Base-by-base conservation (phyloP, 2,113 vertebrate genomes). In the Marmota flaviventris region DNA sequence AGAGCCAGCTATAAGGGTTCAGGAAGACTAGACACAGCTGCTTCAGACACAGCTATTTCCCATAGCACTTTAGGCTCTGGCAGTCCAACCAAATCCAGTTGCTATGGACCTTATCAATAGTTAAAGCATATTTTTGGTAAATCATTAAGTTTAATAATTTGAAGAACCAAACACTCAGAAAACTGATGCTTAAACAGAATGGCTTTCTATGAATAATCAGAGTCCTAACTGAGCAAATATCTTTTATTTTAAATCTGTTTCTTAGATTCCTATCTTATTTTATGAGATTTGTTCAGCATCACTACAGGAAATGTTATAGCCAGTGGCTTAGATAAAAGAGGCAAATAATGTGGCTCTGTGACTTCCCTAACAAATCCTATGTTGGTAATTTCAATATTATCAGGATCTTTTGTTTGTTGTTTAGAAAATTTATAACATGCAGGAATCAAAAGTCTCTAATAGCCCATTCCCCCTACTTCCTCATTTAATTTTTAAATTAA, bases 111-210 rank as follows among this genome's bases (percentile, higher is more conserved):
- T 78, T 45, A 73, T n/a, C 39, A 93, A 87, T 10, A 79, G 22
- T 48, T 79, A 69, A 72, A 89, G 42, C 17, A 37, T 72, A 84
- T 53, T 84, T 84, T 48, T 45, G 85, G 51, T 61, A 75, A 70
- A 75, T 85, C 65, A 53, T 69, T 76, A 83, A n/a, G 51, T 85
- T 93, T 85, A 82, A 73, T 56, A 85, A 94, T 82, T 39, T 79
- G n/a, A 91, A 81, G 56, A 81, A 91, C 61, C 76, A 53, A 95
- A 93, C 13, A 70, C 32, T 86, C 69, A 73, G 69, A 79, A 95
- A 89, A 95, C 2, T 29, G 25, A 76, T 45, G 34, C 37, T 89
- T 93, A 39, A 79, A 37, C 79, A 34, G 94, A 92, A 14, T 93
- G 58, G 67, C 67, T 97, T 89, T 92, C 65, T 89, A 65, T 81